Conservation (phyloP, 2,888 invertebrate species). For the Pandemis corylana region DNA sequence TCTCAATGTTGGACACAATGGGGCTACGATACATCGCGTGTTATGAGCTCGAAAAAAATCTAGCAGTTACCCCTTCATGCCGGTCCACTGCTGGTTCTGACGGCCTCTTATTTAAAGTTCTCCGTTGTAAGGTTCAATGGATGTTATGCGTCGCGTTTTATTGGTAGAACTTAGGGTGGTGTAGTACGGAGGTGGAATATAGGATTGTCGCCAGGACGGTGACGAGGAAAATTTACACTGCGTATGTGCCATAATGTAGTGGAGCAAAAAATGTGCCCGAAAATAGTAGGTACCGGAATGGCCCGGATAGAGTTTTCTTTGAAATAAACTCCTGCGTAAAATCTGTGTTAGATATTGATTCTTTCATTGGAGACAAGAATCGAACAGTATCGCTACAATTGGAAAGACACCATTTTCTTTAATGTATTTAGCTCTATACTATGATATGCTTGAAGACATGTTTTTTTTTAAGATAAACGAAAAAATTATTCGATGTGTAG, state of each 20-base stretch:
- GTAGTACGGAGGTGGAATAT: conserved; percentile 58
- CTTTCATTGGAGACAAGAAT: too few species aligned
- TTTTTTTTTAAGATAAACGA: too few species aligned
- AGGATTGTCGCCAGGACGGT: conserved; percentile 81
- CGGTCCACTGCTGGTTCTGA: conserved; percentile 55
- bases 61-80: conserved; percentile 19
- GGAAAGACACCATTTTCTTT: too few species aligned
- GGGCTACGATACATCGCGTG: conserved; percentile 61
- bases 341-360: too few species aligned
- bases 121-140: conserved; percentile 47
- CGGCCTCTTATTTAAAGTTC: neutral
- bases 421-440: too few species aligned
- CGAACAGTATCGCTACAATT: too few species aligned
- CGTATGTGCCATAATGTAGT: conserved; percentile 56
- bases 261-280: conserved; percentile 58
- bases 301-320: neutral
- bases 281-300: conserved; percentile 18
- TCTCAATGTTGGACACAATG: conserved; percentile 76
- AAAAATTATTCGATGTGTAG: too few species aligned
- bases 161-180: conserved; percentile 30
- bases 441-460: too few species aligned
- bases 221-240: conserved; percentile 74
- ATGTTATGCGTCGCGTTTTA: conserved; percentile 38
- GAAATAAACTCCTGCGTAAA: neutral
- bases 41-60: conserved; percentile 55